A percentile compares a stretch with the other conserved stretches of the same genome.
These are phyloP conservation scores for Anableps anableps DNA, from an alignment of 2,797 vertebrate genomes.

Conservation along the genomic window DNA sequence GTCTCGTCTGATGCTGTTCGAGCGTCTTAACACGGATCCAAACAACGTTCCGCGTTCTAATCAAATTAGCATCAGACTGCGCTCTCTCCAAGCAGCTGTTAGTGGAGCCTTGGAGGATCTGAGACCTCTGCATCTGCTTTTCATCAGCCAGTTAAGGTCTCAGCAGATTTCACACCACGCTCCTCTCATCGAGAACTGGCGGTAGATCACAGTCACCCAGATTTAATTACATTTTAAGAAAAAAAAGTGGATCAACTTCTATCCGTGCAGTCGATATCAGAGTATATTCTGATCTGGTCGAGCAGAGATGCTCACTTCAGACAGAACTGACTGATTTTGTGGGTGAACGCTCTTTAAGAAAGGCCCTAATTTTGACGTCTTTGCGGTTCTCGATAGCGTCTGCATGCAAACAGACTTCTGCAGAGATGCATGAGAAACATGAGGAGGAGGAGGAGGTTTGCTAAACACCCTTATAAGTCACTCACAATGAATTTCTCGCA, in stretches of 20 bases:
- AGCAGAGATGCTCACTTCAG: slow-evolving; percentile 3
- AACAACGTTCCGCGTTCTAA: slow-evolving; percentile 20
- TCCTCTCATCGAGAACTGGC: slow-evolving; percentile 4
- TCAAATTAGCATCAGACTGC: slow-evolving; percentile 36
- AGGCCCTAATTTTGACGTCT: slow-evolving; percentile 26
- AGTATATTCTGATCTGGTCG: slow-evolving; percentile 15
- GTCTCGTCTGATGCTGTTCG: neutral
- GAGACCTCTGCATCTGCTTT: slow-evolving; percentile 26
- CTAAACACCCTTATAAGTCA: too few species aligned
- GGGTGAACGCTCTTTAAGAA: slow-evolving; percentile 20
- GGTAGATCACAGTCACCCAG: slow-evolving; percentile 22
- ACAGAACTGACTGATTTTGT: slow-evolving; percentile 25
- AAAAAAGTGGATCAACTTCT: slow-evolving; percentile 7
- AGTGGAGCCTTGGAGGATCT: slow-evolving; percentile 26
- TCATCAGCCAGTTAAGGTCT: slow-evolving; percentile 37
- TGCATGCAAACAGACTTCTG: slow-evolving; percentile 17
- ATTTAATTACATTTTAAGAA: slow-evolving; percentile 31
- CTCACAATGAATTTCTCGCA: too few species aligned
- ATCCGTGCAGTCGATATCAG: slow-evolving; percentile 14
- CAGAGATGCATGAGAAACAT: neutral
- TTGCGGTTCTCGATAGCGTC: slow-evolving; percentile 16
- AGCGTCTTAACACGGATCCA: slow-evolving; percentile 4
- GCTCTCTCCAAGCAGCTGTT: slow-evolving; percentile 43
- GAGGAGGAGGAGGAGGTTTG: neutral
- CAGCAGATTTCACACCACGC: slow-evolving; percentile 20